Conservation (phyloP, 1,140 invertebrate species). For the Sycophaga agraensis region DNA sequence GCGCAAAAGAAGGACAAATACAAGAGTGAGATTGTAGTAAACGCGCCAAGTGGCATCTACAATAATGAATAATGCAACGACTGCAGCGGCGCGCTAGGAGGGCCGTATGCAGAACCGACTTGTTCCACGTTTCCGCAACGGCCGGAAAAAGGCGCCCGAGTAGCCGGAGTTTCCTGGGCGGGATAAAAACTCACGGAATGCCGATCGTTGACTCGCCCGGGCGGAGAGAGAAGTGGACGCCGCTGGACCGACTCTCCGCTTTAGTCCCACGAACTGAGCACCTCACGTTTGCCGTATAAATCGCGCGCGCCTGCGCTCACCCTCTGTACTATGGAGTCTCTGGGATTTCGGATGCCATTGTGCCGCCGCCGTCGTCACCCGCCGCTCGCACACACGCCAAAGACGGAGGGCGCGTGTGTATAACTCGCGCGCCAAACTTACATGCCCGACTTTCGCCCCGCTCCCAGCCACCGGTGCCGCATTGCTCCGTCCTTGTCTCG, state of each 20-base stretch:
- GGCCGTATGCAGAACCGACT: background rate
- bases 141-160: background rate
- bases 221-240: background rate
- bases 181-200: constrained; percentile 9
- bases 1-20: background rate
- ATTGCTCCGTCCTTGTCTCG: background rate
- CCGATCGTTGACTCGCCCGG: background rate
- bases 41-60: constrained; percentile 39
- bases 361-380: background rate
- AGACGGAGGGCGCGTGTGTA: background rate
- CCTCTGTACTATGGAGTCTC: background rate
- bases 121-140: background rate
- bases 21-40: constrained; percentile 33
- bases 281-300: background rate
- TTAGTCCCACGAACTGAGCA: background rate
- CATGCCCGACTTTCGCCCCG: background rate
- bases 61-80: constrained; percentile 9
- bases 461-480: no score
- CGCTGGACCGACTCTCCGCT: no score
- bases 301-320: background rate
- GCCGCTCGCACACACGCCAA: background rate
- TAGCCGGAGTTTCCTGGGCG: background rate
- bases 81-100: background rate
- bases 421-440: no score
- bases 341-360: constrained; percentile 6